phyloP scores from a whole-genome alignment of 2,888 invertebrate species.

The Pediacus dermestoides region DNA sequence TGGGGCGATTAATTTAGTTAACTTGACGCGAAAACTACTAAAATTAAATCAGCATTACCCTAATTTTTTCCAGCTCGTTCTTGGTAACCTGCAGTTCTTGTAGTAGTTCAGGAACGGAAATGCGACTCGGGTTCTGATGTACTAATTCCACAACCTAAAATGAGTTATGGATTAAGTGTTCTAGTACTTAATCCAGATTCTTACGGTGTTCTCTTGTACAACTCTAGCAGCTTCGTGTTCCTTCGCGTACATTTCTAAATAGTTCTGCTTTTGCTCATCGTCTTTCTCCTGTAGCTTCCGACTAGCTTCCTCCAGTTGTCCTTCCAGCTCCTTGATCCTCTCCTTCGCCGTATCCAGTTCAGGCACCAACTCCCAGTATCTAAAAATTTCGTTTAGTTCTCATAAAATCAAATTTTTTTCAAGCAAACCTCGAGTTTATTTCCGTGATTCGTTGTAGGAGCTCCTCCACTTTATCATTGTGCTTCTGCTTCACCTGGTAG shows the following conservation, averaged over 20 bases:
- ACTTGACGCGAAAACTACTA: no score
- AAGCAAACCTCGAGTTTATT: constrained; percentile 64
- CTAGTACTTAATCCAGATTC: constrained; percentile 6
- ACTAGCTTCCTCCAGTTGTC: constrained; percentile 67
- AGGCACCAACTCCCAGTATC: constrained; percentile 74
- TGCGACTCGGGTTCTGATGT: constrained; percentile 62
- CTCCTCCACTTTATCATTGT: constrained; percentile 76
- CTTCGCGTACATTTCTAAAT: constrained; percentile 77
- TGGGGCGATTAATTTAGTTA: neutral
- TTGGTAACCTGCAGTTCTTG: constrained; percentile 81
- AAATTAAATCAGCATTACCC: constrained; percentile 55
- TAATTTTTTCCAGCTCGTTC: constrained; percentile 81
- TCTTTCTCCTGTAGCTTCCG: constrained; percentile 68
- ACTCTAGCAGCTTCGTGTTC: constrained; percentile 76
- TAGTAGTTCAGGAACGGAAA: constrained; percentile 77
- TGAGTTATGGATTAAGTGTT: constrained; percentile 39
- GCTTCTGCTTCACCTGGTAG: constrained; percentile 72
- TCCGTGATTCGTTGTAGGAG: constrained; percentile 69
- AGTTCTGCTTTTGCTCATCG: constrained; percentile 69
- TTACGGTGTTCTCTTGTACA: constrained; percentile 67
- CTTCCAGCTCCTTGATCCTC: constrained; percentile 66
- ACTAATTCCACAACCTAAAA: constrained; percentile 51
- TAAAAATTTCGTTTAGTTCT: constrained; percentile 21
- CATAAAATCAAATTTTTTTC: constrained; percentile 1
- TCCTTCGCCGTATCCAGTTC: constrained; percentile 72